These are phyloP conservation scores for Cyclura pinguis DNA, from an alignment of 2,797 vertebrate species.

Conservation along the genomic window DNA sequence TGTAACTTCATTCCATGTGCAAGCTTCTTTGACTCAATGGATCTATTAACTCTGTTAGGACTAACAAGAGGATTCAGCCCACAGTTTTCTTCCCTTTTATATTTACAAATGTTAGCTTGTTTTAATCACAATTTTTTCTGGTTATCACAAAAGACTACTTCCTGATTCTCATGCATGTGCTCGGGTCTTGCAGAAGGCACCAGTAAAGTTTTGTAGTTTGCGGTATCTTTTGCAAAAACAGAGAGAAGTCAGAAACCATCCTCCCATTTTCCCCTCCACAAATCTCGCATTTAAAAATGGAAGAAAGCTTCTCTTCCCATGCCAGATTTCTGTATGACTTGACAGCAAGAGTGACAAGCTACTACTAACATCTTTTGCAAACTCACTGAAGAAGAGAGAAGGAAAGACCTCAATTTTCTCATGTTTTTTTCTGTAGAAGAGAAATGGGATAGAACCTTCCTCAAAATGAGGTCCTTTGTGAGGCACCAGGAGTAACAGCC, in stretches of 20 bases:
- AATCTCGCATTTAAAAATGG: not conserved
- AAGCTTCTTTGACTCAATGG: no score
- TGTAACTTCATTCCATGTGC: no score
- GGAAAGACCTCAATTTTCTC: fast-evolving
- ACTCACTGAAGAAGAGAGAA: not conserved
- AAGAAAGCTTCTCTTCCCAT: not conserved
- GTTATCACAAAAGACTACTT: not conserved
- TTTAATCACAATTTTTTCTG: not conserved
- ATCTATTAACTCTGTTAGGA: no score
- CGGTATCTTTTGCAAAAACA: not conserved
- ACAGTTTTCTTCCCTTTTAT: no score
- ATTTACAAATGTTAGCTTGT: no score
- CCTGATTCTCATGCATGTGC: not conserved
- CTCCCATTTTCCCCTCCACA: not conserved
- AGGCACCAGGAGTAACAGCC: not conserved
- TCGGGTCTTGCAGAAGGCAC: no score
- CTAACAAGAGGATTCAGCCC: no score
- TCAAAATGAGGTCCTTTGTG: not conserved
- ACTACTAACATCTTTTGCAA: not conserved
- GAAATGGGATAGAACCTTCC: not conserved
- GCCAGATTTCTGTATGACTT: no score
- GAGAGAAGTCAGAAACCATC: not conserved
- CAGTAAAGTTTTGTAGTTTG: not conserved
- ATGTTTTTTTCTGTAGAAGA: not conserved
- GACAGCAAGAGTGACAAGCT: no score